Evolutionary conservation across 2,797 vertebrate genomes (phyloP), one percentile per base, ranked within the genome.

Genomic region (Pseudomugil gertrudae): DNA sequence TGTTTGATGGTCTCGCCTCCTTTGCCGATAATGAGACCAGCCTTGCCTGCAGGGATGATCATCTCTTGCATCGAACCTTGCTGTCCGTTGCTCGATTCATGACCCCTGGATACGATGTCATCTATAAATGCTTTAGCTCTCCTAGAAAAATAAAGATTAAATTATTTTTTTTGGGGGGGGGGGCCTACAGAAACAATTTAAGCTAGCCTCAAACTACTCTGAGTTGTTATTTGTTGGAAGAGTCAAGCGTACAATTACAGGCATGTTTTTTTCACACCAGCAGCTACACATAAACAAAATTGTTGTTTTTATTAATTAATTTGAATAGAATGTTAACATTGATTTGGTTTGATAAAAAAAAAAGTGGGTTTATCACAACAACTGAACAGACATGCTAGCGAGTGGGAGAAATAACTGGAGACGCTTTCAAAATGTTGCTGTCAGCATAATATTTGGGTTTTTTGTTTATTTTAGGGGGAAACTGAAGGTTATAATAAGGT

Each of bases 1-100:
- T 98, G 96, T 79, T 98, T 98, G 73, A 98, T 98, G 50, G 96
- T 98, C 85, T 98, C 96, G 23, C 96, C 97, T 11, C 96, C 96
- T 80, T 98, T 98, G 77, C 97, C 97, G 1, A 98, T 98, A 67
- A 98, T 95, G 14, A 98, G 92, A 19, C 97, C 97, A 0, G 96
- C 96, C 69, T 95, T 95, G 61, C 94, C 94, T 0, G 94, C 94
- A 33, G 94, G 94, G 76, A 95, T 94, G 90, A 98, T 96, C 86
- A 98, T 96, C 86, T 98, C 97, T 88, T 98, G 97, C 85, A 97
- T 95, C 0, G 95, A 96, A 29, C 97, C 95, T 0, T 94, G 91
- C 81, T 96, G 95, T 2, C 95, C 96, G 0, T 97, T 98, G 70
- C 94, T 85, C 0, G 92, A 93, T 32, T 97, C 96, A 0, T 97